Conservation (phyloP, 2,113 vertebrate species). For the Pimephales promelas region DNA sequence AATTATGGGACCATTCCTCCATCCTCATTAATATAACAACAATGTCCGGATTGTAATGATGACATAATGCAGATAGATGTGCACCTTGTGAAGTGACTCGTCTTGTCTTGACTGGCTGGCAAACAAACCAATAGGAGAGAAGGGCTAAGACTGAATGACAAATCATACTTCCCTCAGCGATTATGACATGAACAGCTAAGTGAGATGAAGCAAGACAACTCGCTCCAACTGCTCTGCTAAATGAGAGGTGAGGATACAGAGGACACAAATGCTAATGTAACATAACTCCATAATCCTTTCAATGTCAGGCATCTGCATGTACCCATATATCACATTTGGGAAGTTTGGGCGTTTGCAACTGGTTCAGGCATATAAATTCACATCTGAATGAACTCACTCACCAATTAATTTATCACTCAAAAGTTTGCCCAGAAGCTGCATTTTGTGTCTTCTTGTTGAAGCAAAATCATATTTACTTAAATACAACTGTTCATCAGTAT, state of each 20-base stretch:
- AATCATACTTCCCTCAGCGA: conserved; percentile 23
- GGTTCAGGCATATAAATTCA: no score
- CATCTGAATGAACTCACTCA: not conserved
- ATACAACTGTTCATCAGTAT: not conserved
- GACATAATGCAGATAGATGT: conserved; percentile 52
- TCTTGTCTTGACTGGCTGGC: conserved; percentile 32
- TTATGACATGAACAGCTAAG: conserved; percentile 16
- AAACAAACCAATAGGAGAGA: conserved; percentile 6
- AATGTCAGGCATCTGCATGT: not conserved
- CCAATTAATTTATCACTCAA: not conserved
- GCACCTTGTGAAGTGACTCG: conserved; percentile 7
- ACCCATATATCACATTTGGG: not conserved
- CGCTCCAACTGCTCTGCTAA: not conserved
- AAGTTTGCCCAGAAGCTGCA: not conserved
- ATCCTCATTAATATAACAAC: conserved; percentile 55
- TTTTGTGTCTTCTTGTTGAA: not conserved
- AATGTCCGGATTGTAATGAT: conserved; percentile 51
- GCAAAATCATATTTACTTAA: not conserved
- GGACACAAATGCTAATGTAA: not conserved
- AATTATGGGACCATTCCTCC: conserved; percentile 51
- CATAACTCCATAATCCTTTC: not conserved
- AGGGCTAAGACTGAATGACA: not conserved
- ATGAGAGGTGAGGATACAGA: conserved; percentile 5
- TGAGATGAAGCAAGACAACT: conserved; percentile 22
- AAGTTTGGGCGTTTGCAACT: not conserved